These are phyloP conservation scores for Lasioglossum zephyrum DNA, from an alignment of 2,888 invertebrate genomes.

Conservation along the genomic window DNA sequence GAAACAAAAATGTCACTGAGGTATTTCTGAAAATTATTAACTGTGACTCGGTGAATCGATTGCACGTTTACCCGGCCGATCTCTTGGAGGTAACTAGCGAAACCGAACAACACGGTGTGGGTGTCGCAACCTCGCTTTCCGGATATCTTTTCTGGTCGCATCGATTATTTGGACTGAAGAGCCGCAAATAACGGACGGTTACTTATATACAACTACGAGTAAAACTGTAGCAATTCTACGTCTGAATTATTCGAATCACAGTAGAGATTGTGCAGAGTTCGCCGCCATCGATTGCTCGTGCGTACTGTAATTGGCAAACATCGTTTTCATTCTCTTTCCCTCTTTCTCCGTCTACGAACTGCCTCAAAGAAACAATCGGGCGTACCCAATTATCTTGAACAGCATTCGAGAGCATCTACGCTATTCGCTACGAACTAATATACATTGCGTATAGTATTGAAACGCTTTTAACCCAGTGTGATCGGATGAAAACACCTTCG, in stretches of 20 bases:
- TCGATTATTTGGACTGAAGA: constrained; percentile 29
- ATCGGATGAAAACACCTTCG: constrained; percentile 7
- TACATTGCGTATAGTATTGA: neutral
- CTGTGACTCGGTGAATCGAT: constrained; percentile 29
- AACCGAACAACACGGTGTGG: constrained; percentile 8
- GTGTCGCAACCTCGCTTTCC: constrained; percentile 21
- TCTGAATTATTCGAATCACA: constrained; percentile 41
- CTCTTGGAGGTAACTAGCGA: constrained; percentile 38
- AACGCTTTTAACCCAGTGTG: neutral
- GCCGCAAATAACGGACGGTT: constrained; percentile 34
- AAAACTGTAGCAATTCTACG: constrained; percentile 33
- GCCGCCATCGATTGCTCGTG: constrained; percentile 4
- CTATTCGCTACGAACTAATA: neutral
- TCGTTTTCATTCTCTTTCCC: neutral
- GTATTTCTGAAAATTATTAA: constrained; percentile 16
- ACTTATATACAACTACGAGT: constrained; percentile 19
- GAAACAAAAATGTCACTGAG: constrained; percentile 32
- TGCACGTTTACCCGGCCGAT: constrained; percentile 51
- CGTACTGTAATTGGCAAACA: neutral
- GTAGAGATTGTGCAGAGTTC: constrained; percentile 37
- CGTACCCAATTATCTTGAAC: constrained; percentile 4
- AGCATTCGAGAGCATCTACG: neutral
- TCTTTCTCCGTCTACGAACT: neutral
- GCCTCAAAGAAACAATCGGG: neutral
- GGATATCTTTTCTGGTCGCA: constrained; percentile 21